Conservation (phyloP, 2,113 vertebrate genomes). For the Apeltes quadracus region DNA sequence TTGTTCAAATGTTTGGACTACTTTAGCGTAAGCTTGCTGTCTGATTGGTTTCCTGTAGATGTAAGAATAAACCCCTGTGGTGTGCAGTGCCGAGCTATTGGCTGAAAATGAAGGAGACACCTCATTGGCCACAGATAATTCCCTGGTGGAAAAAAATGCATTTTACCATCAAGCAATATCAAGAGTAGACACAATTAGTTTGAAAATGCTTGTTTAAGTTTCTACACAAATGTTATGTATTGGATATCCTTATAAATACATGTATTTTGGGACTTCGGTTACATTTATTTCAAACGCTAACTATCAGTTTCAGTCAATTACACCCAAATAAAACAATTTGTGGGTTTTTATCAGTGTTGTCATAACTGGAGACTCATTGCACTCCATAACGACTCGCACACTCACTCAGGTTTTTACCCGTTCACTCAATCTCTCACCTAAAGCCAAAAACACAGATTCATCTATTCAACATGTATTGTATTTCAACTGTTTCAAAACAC, state of each 20-base stretch:
- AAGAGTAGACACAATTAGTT: not conserved
- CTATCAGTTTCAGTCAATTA: not conserved
- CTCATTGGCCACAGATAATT: not conserved
- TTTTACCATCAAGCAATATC: not conserved
- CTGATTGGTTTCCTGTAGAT: not conserved
- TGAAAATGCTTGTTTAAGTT: not conserved
- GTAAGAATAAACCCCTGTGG: not conserved
- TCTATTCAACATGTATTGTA: conserved; percentile 15
- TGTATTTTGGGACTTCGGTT: not conserved
- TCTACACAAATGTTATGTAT: not conserved
- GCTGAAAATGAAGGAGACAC: not conserved
- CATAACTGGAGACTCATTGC: not conserved
- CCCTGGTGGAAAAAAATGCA: not conserved
- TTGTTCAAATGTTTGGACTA: not conserved
- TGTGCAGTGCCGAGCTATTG: not conserved
- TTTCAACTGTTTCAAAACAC: conserved; percentile 6
- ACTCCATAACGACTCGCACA: conserved; percentile 20
- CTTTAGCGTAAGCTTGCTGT: not conserved
- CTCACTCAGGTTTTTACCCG: conserved; percentile 26
- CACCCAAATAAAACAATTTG: not conserved
- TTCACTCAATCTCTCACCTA: conserved; percentile 26
- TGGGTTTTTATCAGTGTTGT: not conserved
- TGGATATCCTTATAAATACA: not conserved
- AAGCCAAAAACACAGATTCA: conserved; percentile 32
- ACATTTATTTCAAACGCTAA: not conserved